Percentiles rank a stretch among this genome's conserved stretches.
phyloP scores from a whole-genome alignment of 2,888 invertebrate species.

The Agrochola circellaris region DNA sequence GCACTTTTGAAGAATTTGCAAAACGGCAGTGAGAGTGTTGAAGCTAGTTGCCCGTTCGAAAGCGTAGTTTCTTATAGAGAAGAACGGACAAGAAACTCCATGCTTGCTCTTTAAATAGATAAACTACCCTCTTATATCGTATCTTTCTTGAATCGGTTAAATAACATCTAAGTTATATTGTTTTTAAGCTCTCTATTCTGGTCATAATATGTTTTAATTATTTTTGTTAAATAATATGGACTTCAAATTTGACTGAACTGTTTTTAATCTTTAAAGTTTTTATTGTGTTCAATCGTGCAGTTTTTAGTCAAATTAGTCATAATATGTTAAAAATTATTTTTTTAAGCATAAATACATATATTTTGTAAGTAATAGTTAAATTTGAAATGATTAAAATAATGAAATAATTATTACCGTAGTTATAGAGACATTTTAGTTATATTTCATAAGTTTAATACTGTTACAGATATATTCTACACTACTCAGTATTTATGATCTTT shows the following conservation, averaged over 20 bases:
- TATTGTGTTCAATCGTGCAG: conserved; percentile 34
- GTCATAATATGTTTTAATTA: conserved; percentile 56
- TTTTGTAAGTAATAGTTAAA: conserved; percentile 17
- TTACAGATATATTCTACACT: conserved; percentile 7
- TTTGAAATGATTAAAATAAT: conserved; percentile 11
- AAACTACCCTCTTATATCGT: background rate
- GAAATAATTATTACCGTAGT: background rate
- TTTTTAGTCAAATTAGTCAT: conserved; percentile 23
- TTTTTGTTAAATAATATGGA: conserved; percentile 18
- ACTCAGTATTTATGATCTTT: conserved; percentile 25
- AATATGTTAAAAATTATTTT: background rate
- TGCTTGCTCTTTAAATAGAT: background rate
- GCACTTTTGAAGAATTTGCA: background rate
- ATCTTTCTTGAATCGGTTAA: conserved; percentile 22
- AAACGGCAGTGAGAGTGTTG: background rate
- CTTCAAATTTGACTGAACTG: conserved; percentile 52
- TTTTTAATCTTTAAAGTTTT: conserved; percentile 14
- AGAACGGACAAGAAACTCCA: background rate
- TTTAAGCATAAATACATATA: conserved; percentile 18
- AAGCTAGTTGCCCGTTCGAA: background rate
- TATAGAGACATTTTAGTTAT: conserved; percentile 15
- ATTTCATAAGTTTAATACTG: conserved; percentile 27
- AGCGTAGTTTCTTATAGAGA: background rate
- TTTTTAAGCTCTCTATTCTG: conserved; percentile 67
- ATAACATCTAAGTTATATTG: conserved; percentile 7